phyloP scores from a whole-genome alignment of 1,140 invertebrate genomes.

The Drosophila truncata region DNA sequence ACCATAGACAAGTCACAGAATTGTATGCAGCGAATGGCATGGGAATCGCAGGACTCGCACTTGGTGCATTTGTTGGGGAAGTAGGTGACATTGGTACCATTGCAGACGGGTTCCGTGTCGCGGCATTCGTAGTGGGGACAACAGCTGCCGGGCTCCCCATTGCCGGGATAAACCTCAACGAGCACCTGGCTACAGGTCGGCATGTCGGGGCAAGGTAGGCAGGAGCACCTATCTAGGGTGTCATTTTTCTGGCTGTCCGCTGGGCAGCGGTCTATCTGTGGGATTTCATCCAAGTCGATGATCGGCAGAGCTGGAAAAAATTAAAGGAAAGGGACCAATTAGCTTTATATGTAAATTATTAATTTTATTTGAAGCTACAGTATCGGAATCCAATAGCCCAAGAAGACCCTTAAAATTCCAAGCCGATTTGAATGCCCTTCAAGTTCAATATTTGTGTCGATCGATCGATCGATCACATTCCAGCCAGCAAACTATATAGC shows the following conservation, averaged over 20 bases:
- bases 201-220: conserved; percentile 42
- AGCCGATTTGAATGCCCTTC: conserved; percentile 41
- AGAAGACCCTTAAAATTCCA: not conserved
- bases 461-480: conserved; percentile 35
- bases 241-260: not conserved
- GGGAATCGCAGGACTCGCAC: conserved; percentile 53
- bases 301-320: conserved; percentile 21
- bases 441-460: conserved; percentile 42
- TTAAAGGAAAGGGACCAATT: not conserved
- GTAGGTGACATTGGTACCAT: conserved; percentile 17
- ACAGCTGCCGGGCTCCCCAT: conserved; percentile 61
- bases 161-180: conserved; percentile 35
- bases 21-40: conserved; percentile 4
- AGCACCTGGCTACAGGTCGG: conserved; percentile 50
- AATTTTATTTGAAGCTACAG: not conserved
- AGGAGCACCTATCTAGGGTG: conserved; percentile 6
- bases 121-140: conserved; percentile 59
- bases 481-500: conserved; percentile 21
- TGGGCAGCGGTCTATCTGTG: not conserved
- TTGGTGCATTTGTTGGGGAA: conserved; percentile 51
- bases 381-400: conserved; percentile 2
- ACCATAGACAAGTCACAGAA: not conserved
- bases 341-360: not conserved
- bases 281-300: conserved; percentile 9
- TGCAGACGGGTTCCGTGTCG: conserved; percentile 37